phyloP scores from a whole-genome alignment of 2,888 invertebrate genomes.

The Clunio marinus region DNA sequence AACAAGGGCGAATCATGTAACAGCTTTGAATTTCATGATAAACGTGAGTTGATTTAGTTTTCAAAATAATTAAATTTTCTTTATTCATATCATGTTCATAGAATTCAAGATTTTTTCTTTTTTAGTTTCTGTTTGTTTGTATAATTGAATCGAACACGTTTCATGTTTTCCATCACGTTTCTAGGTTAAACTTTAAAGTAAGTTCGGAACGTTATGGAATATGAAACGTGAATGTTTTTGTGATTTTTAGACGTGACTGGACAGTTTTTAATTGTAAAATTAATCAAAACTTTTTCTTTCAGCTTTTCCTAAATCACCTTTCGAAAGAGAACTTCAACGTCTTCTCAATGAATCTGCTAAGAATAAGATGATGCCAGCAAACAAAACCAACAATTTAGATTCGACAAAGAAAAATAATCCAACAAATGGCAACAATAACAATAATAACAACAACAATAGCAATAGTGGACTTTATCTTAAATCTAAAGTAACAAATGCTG shows the following conservation, averaged over 20 bases:
- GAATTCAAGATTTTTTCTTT: no score
- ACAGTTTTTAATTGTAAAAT: not conserved
- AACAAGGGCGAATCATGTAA: conserved; percentile 61
- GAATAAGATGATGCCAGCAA: conserved; percentile 22
- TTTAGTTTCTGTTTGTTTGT: no score
- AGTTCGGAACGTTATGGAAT: no score
- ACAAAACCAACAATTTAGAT: conserved; percentile 31
- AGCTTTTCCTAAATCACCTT: conserved; percentile 56
- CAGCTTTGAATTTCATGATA: conserved; percentile 57
- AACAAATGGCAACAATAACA: conserved; percentile 47
- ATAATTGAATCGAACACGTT: no score
- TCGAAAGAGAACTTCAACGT: conserved; percentile 75
- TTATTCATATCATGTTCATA: no score
- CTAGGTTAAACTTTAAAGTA: no score
- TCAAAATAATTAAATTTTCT: not conserved
- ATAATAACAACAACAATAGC: conserved; percentile 47
- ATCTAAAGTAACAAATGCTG: not conserved
- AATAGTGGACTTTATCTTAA: not conserved
- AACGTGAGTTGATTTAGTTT: conserved; percentile 24
- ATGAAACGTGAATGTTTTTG: not conserved
- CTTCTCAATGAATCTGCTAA: conserved; percentile 60
- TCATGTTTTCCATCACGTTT: no score
- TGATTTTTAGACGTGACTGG: not conserved
- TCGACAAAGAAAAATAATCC: conserved; percentile 42
- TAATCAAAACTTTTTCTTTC: conserved; percentile 3